A percentile compares a stretch with the other conserved stretches of the same genome.
These are phyloP conservation scores for Lamprologus ornatipinnis DNA, from an alignment of 2,113 vertebrate species.

Conservation along the genomic window DNA sequence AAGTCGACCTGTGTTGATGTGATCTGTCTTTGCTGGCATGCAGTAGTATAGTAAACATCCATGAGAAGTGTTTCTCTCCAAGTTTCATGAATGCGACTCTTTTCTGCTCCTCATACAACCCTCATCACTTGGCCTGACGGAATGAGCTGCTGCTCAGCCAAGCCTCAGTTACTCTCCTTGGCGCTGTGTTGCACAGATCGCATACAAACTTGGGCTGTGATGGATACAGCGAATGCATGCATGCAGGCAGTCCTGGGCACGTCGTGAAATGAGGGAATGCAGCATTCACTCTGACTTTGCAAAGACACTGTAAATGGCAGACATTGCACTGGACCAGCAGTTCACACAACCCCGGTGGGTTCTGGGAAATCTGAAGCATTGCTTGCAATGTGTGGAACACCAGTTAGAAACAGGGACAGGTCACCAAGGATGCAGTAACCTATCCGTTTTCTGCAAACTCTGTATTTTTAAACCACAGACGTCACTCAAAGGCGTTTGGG, in stretches of 20 bases:
- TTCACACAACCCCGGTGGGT: background rate
- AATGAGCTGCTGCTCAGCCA: background rate
- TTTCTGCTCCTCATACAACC: background rate
- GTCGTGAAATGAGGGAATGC: background rate
- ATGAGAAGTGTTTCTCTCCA: background rate
- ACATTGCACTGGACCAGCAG: background rate
- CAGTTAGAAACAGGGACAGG: conserved; percentile 43
- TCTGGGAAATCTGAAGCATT: background rate
- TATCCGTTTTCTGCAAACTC: conserved; percentile 53
- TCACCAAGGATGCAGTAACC: conserved; percentile 54
- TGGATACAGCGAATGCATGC: background rate
- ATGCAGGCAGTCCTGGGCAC: background rate
- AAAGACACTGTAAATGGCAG: background rate
- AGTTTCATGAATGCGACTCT: background rate
- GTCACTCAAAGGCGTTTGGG: conserved; percentile 51
- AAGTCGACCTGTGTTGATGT: background rate
- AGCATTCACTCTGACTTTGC: background rate
- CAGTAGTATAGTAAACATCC: background rate
- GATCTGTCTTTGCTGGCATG: background rate
- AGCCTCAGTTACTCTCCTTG: background rate
- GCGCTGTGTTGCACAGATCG: conserved; percentile 34
- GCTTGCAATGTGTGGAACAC: background rate
- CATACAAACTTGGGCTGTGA: conserved; percentile 7
- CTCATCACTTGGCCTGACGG: background rate
- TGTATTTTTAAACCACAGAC: conserved; percentile 58